Conservation (phyloP, 2,113 vertebrate species). For the Mungos mungo region DNA sequence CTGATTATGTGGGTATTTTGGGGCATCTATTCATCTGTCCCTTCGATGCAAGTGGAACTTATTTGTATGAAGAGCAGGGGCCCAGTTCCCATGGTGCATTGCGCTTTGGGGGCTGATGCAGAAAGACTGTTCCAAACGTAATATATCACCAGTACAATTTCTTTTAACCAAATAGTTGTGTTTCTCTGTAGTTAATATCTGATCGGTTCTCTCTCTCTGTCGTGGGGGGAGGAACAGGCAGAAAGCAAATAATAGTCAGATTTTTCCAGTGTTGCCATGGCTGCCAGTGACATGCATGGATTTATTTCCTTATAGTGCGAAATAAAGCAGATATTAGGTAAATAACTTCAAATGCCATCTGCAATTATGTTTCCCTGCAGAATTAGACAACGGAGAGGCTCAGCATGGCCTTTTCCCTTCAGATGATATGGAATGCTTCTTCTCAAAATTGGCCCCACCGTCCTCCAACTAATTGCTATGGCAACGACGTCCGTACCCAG, state of each 20-base stretch:
- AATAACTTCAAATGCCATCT: background rate
- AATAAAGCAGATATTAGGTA: background rate
- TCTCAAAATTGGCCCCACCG: background rate
- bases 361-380: background rate
- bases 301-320: background rate
- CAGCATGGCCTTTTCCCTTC: background rate
- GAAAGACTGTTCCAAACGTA: background rate
- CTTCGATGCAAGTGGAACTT: background rate
- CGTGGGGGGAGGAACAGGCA: background rate
- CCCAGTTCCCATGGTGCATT: background rate
- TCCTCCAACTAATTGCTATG: background rate
- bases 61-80: background rate
- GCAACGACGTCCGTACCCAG: background rate
- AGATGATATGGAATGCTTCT: slow-evolving; percentile 4
- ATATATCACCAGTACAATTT: background rate
- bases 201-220: background rate
- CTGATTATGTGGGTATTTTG: background rate
- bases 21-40: background rate
- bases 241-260: background rate
- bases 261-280: background rate
- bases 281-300: background rate
- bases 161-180: background rate
- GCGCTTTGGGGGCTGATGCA: background rate
- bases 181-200: background rate
- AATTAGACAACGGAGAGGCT: background rate